phyloP scores from a whole-genome alignment of 2,888 invertebrate species.

The Drosophila anomelani region DNA sequence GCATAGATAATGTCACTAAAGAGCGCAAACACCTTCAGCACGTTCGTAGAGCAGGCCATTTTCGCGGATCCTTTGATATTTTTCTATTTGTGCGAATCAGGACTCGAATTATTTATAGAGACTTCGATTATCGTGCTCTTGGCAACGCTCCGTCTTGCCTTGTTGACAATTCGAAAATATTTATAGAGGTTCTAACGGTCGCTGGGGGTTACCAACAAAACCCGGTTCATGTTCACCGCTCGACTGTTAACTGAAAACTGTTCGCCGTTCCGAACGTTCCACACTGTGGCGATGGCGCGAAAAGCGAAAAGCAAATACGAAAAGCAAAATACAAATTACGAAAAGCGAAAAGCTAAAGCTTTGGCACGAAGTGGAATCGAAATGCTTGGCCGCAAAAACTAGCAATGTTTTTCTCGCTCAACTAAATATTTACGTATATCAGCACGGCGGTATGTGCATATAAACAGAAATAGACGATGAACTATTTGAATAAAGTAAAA shows the following conservation, averaged over 20 bases:
- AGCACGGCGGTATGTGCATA: conserved; percentile 6
- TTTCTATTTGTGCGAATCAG: not conserved
- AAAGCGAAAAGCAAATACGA: conserved; percentile 46
- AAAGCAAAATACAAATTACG: conserved; percentile 42
- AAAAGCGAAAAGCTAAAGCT: conserved; percentile 30
- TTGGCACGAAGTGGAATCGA: conserved; percentile 50
- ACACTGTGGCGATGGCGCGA: conserved; percentile 63
- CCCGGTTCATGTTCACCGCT: conserved; percentile 73
- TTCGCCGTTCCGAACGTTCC: conserved; percentile 25
- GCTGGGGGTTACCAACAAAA: conserved; percentile 53
- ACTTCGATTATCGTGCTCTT: conserved; percentile 27
- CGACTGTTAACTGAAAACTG: conserved; percentile 75
- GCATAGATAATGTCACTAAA: conserved; percentile 79
- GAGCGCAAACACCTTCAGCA: conserved; percentile 73
- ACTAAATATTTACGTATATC: conserved; percentile 31
- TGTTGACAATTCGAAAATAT: conserved; percentile 64
- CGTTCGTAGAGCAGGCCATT: conserved; percentile 81
- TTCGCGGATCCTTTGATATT: conserved; percentile 16
- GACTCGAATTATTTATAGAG: conserved; percentile 7
- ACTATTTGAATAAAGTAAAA: conserved; percentile 38
- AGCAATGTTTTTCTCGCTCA: conserved; percentile 28
- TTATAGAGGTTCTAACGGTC: conserved; percentile 58
- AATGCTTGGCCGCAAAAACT: conserved; percentile 39
- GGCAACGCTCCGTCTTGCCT: conserved; percentile 60
- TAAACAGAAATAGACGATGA: conserved; percentile 34